Conservation (phyloP, 2,888 invertebrate species). For the Mimumesa dahlbomi region DNA sequence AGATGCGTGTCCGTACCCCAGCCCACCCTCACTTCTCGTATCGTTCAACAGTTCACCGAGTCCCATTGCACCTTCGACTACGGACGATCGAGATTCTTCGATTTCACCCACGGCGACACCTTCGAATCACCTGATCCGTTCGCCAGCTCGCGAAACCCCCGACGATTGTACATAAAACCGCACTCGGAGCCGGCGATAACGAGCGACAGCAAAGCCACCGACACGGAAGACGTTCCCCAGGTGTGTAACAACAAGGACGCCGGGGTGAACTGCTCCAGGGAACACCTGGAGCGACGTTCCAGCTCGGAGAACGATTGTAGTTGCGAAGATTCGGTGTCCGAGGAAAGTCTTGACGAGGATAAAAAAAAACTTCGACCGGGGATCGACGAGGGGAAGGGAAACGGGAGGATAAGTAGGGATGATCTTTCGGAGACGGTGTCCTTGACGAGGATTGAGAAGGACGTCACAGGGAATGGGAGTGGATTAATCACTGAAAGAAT, state of each 20-base stretch:
- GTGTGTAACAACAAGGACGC: not conserved
- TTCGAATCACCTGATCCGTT: conserved; percentile 72
- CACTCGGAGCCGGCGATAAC: conserved; percentile 70
- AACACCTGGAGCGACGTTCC: conserved; percentile 9
- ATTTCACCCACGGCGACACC: not conserved
- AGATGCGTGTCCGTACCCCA: conserved; percentile 40
- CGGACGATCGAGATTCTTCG: conserved; percentile 30
- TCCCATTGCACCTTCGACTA: conserved; percentile 29
- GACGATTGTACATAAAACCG: conserved; percentile 68
- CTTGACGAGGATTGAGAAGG: too few species aligned
- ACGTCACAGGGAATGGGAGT: too few species aligned
- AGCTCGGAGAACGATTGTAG: conserved; percentile 36
- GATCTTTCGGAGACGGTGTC: not conserved
- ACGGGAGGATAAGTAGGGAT: not conserved
- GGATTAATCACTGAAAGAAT: too few species aligned
- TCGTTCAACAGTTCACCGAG: conserved; percentile 50
- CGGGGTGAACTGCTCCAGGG: not conserved
- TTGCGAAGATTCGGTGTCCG: conserved; percentile 25
- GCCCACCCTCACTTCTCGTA: conserved; percentile 34
- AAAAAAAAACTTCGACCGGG: conserved; percentile 68
- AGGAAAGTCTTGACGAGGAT: conserved; percentile 51
- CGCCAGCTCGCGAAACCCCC: conserved; percentile 61
- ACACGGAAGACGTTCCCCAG: not conserved
- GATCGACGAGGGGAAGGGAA: conserved; percentile 25
- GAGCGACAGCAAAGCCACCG: conserved; percentile 29